phyloP scores from a whole-genome alignment of 2,888 invertebrate species.

The Halictus ligatus region DNA sequence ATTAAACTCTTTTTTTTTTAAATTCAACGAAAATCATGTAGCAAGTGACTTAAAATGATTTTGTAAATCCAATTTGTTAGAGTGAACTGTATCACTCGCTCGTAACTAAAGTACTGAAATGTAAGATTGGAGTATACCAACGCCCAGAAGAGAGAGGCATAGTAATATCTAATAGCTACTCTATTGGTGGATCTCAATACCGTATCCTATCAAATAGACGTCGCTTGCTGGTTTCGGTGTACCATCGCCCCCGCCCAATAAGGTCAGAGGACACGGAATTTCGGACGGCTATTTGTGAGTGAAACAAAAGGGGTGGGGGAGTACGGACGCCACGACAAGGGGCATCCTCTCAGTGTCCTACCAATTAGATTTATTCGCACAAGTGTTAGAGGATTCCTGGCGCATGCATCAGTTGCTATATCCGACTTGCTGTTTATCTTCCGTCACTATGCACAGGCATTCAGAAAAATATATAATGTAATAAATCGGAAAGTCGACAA shows the following conservation, averaged over 20 bases:
- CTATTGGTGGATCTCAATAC: conserved; percentile 69
- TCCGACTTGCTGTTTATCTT: conserved; percentile 53
- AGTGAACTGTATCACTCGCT: background rate
- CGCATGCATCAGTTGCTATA: conserved; percentile 68
- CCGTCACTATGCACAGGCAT: conserved; percentile 45
- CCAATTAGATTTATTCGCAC: conserved; percentile 70
- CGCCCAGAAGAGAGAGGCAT: conserved; percentile 62
- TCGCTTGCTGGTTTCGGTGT: conserved; percentile 69
- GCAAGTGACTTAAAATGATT: background rate
- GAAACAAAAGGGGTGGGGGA: conserved; percentile 27
- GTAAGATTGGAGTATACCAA: conserved; percentile 53
- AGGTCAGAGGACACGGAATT: conserved; percentile 68
- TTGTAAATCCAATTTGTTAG: background rate
- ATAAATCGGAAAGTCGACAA: conserved; percentile 21
- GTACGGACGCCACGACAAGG: conserved; percentile 59
- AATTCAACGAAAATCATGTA: background rate
- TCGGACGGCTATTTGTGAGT: conserved; percentile 51
- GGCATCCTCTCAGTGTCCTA: conserved; percentile 69
- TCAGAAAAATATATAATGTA: conserved; percentile 50
- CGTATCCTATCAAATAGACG: conserved; percentile 70
- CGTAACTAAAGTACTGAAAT: background rate
- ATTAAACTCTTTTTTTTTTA: too few relatives aligned
- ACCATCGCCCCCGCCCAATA: conserved; percentile 75
- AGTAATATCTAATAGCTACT: conserved; percentile 57
- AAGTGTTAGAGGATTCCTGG: conserved; percentile 70